Conservation (phyloP, 2,888 invertebrate species). For the Cartodere bifasciata region DNA sequence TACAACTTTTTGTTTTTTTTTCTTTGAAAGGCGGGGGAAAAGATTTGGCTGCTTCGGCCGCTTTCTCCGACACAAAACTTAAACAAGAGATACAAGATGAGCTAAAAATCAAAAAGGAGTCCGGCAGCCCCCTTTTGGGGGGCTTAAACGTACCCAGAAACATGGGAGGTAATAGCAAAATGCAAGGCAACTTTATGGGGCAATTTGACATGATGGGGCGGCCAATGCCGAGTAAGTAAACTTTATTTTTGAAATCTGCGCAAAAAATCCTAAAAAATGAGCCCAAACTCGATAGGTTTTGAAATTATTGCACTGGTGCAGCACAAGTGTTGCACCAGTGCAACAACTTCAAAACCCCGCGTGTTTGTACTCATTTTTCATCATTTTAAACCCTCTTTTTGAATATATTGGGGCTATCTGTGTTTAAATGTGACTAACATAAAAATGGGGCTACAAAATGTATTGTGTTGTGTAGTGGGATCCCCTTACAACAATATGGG, state of each 20-base stretch:
- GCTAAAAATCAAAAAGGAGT: no score
- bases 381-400: no score
- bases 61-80: slow-evolving; percentile 32
- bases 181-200: slow-evolving; percentile 37
- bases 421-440: no score
- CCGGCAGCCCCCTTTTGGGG: background rate
- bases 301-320: no score
- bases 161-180: slow-evolving; percentile 27
- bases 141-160: slow-evolving; percentile 19
- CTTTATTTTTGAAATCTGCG: slow-evolving; percentile 1
- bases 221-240: slow-evolving; percentile 31
- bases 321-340: no score
- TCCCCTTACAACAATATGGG: slow-evolving; percentile 33
- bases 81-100: no score
- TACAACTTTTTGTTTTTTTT: slow-evolving; percentile 7
- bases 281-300: background rate
- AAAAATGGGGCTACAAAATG: no score
- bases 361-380: no score
- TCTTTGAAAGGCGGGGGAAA: slow-evolving; percentile 62
- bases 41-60: slow-evolving; percentile 69
- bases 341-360: no score
- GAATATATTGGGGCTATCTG: no score
- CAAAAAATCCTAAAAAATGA: slow-evolving; percentile 1
- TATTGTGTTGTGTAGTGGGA: slow-evolving; percentile 28
- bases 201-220: slow-evolving; percentile 45